Evolutionary conservation across 2,797 vertebrate genomes (phyloP).

Genomic region (Pteronotus mesoamericanus): DNA sequence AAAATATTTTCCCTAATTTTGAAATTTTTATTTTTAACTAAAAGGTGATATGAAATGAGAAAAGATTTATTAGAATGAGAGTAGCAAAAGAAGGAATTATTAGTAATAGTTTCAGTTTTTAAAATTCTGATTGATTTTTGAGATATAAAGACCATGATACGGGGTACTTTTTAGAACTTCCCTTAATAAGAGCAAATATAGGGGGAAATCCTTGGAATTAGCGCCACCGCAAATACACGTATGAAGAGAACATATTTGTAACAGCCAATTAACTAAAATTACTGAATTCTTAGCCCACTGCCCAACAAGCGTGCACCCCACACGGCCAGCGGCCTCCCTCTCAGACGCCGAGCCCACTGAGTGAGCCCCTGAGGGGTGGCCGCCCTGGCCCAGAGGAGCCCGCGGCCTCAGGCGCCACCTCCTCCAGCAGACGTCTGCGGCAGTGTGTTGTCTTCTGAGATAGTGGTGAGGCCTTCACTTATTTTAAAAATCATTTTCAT

Average conservation of each 20-base stretch:
- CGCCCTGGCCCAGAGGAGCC: no score
- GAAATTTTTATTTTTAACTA: slow-evolving; percentile 34
- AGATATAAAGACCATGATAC: neutral
- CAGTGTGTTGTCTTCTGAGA: neutral
- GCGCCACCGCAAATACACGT: neutral
- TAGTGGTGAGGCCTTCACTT: neutral
- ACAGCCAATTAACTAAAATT: neutral
- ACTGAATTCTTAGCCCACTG: neutral
- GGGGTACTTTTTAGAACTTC: neutral
- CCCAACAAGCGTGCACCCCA: neutral
- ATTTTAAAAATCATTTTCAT: neutral
- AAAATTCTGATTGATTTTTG: slow-evolving; percentile 21
- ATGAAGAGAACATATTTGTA: neutral
- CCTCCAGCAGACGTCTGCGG: neutral
- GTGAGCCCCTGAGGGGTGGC: no score
- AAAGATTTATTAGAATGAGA: neutral
- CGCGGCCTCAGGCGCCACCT: no score
- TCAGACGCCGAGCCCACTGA: accelerated
- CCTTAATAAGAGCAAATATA: neutral
- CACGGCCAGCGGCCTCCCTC: accelerated
- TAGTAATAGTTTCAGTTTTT: neutral
- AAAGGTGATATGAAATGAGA: neutral
- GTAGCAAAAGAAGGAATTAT: neutral
- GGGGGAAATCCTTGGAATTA: neutral
- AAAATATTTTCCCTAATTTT: slow-evolving; percentile 60